A percentile compares a stretch with the other conserved stretches of the same genome.
Conservation (phyloP, 2,888 invertebrate species). For the Pediacus dermestoides region DNA sequence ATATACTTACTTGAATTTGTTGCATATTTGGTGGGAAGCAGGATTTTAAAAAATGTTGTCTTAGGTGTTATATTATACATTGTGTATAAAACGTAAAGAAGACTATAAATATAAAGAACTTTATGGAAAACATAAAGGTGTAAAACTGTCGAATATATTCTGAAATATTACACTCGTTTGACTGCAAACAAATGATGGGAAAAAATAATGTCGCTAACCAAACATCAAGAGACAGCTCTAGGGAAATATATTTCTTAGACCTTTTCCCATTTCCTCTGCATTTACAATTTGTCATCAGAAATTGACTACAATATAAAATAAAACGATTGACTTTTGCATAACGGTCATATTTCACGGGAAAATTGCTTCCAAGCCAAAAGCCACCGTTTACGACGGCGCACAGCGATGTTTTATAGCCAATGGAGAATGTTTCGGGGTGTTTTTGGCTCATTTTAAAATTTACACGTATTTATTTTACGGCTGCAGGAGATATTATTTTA, state of each 20-base stretch:
- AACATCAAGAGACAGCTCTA: constrained; percentile 34
- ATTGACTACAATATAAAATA: constrained; percentile 44
- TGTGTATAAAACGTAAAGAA: too few relatives aligned
- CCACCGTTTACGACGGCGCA: too few relatives aligned
- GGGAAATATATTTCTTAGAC: constrained; percentile 39
- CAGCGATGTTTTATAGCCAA: too few relatives aligned
- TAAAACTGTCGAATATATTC: constrained; percentile 40
- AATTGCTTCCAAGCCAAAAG: too few relatives aligned
- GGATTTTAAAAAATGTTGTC: too few relatives aligned
- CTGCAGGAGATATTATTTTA: too few relatives aligned
- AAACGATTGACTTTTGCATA: constrained; percentile 41
- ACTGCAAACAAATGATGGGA: constrained; percentile 38
- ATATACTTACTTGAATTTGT: constrained; percentile 19
- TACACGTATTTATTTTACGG: too few relatives aligned
- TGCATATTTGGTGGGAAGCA: background rate
- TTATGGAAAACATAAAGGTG: constrained; percentile 35
- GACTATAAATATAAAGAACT: too few relatives aligned
- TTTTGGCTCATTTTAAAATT: too few relatives aligned
- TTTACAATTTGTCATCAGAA: constrained; percentile 41
- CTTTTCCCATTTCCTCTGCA: constrained; percentile 37
- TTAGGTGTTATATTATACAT: too few relatives aligned
- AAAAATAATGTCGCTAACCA: constrained; percentile 35
- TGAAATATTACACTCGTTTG: constrained; percentile 41
- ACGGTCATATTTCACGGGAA: constrained; percentile 24
- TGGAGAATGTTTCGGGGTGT: too few relatives aligned